phyloP scores from a whole-genome alignment of 2,888 invertebrate species.

The Thereva unica region DNA sequence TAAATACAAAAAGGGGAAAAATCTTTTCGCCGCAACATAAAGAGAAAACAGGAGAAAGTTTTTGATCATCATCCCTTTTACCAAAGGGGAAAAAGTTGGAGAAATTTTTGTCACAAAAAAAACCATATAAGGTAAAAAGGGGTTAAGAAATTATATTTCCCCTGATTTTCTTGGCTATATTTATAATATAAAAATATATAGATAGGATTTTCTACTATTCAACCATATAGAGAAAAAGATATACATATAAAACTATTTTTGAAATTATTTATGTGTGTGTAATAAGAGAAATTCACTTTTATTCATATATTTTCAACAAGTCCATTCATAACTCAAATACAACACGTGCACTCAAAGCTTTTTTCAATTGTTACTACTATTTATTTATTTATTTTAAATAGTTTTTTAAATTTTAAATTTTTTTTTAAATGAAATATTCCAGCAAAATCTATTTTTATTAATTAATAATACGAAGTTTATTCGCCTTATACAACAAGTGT shows the following conservation, averaged over 20 bases:
- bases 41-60: constrained; percentile 13
- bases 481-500: constrained; percentile 30
- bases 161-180: constrained; percentile 13
- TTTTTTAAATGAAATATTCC: constrained; percentile 5
- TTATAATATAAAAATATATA: constrained; percentile 9
- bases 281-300: background rate
- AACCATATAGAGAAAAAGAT: background rate
- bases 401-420: background rate
- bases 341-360: constrained; percentile 11
- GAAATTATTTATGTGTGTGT: background rate
- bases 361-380: constrained; percentile 4
- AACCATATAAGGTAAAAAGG: background rate
- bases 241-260: background rate
- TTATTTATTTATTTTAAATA: constrained; percentile 4
- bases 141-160: constrained; percentile 5
- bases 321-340: constrained; percentile 16
- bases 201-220: background rate
- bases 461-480: constrained; percentile 25
- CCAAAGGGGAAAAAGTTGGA: constrained; percentile 19
- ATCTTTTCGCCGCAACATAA: constrained; percentile 4
- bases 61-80: background rate
- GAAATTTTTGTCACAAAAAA: constrained; percentile 14
- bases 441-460: constrained; percentile 2
- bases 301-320: constrained; percentile 6
- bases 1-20: constrained; percentile 7